These are phyloP conservation scores for Pseudomugil tenellus DNA, from an alignment of 2,797 vertebrate genomes.

Conservation along the genomic window DNA sequence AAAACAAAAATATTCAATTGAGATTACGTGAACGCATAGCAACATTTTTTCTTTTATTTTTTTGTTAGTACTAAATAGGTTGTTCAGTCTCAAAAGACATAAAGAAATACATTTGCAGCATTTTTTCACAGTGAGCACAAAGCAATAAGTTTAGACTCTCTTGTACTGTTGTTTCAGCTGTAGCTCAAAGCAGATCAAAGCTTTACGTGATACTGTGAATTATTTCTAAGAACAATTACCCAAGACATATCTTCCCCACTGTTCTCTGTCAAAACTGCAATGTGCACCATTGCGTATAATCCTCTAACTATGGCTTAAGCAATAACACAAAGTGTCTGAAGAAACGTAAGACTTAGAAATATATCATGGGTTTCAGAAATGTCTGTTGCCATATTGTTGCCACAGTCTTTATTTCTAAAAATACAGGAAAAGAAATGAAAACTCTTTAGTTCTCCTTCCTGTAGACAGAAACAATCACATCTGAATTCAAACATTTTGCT, in stretches of 20 bases:
- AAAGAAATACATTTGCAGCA: no score
- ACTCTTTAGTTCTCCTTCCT: not conserved
- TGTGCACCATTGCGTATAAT: not conserved
- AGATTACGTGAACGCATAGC: not conserved
- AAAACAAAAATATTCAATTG: not conserved
- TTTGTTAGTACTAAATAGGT: not conserved
- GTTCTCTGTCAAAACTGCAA: not conserved
- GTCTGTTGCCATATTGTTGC: not conserved
- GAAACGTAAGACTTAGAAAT: no score
- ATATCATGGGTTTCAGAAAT: not conserved
- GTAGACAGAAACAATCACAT: not conserved
- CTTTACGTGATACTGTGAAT: no score
- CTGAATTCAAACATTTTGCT: not conserved
- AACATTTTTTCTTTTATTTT: not conserved
- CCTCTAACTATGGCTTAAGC: not conserved
- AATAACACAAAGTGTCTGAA: no score
- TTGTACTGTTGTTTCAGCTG: no score
- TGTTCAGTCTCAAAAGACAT: no score
- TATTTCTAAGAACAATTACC: no score
- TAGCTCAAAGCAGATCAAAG: no score
- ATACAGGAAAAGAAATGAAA: not conserved
- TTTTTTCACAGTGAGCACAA: not conserved
- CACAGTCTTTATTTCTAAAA: not conserved
- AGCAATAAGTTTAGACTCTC: not conserved
- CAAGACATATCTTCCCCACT: no score